phyloP scores from a whole-genome alignment of 1,140 invertebrate genomes.

The Calliphora vicina region DNA sequence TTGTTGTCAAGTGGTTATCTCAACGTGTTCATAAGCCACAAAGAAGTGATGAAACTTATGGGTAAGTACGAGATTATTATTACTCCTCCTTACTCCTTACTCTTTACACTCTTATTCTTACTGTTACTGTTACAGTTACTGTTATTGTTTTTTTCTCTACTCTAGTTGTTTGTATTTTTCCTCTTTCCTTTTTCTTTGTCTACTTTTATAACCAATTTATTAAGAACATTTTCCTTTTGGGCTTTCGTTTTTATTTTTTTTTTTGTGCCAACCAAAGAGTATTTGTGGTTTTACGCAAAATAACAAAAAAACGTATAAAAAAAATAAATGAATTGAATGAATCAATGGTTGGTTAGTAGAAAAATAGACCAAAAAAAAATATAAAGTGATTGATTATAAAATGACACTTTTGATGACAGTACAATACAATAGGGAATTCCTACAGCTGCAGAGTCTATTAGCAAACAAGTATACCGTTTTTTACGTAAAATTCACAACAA shows the following conservation, averaged over 20 bases:
- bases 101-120: background rate
- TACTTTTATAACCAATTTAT: conserved; percentile 28
- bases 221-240: background rate
- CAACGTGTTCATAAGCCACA: conserved; percentile 79
- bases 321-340: conserved; percentile 9
- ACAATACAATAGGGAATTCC: background rate
- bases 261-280: background rate
- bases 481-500: no score
- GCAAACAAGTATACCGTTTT: no score
- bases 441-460: background rate
- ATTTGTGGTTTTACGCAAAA: background rate
- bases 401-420: conserved; percentile 25
- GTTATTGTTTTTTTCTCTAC: conserved; percentile 40
- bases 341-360: background rate
- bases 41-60: conserved; percentile 78
- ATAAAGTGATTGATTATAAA: conserved; percentile 31
- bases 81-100: background rate
- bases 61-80: conserved; percentile 65
- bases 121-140: conserved; percentile 28
- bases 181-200: background rate
- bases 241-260: background rate
- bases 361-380: background rate
- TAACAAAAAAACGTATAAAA: background rate
- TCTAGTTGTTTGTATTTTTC: background rate
- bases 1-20: conserved; percentile 67